A percentile compares a stretch with the other conserved stretches of the same genome.
These are phyloP conservation scores for Yponomeuta malinellus DNA, from an alignment of 2,888 invertebrate genomes.

Conservation along the genomic window DNA sequence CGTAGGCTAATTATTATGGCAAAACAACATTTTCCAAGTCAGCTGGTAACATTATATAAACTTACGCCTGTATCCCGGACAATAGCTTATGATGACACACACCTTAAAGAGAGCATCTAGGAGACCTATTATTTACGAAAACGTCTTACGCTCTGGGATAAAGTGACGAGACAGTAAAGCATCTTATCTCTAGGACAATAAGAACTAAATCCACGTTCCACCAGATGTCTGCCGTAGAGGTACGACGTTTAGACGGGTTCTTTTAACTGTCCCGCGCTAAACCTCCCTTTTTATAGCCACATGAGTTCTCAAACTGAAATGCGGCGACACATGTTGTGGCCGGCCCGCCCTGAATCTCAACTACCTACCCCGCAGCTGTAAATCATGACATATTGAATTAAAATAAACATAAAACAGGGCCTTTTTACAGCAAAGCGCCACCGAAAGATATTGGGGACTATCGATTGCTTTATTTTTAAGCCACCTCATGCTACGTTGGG, in stretches of 20 bases:
- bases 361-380: constrained; percentile 30
- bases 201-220: neutral
- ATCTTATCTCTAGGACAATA: neutral
- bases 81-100: too few species aligned
- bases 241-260: neutral
- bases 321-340: constrained; percentile 57
- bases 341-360: constrained; percentile 49
- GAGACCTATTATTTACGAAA: too few species aligned
- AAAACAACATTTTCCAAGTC: too few species aligned
- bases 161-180: neutral
- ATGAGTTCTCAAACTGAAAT: constrained; percentile 40
- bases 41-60: too few species aligned
- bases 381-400: constrained; percentile 36
- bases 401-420: constrained; percentile 18
- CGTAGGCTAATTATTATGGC: too few species aligned
- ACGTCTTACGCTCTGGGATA: too few species aligned
- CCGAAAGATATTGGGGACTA: constrained; percentile 4
- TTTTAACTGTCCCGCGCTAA: neutral
- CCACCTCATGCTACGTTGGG: too few species aligned
- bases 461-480: constrained; percentile 8
- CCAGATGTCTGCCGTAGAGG: neutral
- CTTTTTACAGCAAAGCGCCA: constrained; percentile 6
- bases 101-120: too few species aligned
- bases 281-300: neutral
- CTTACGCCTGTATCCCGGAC: too few species aligned